Evolutionary conservation across 1,140 invertebrate genomes (phyloP).

Genomic region (Whitmania pigra): DNA sequence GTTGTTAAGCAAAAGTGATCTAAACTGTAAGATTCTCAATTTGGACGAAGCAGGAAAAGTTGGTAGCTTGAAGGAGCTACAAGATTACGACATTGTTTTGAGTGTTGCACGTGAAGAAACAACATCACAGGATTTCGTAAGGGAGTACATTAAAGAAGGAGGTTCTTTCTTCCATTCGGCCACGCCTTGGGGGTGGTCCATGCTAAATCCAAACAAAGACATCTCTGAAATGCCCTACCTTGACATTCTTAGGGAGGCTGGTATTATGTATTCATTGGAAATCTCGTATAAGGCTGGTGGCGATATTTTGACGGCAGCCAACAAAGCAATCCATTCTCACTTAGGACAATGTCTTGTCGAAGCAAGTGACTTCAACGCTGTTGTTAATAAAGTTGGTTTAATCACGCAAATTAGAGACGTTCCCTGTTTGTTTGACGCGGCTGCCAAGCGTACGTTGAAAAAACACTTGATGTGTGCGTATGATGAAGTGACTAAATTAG

Average conservation of each 20-base stretch:
- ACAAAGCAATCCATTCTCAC: not conserved
- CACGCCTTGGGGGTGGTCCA: conserved; percentile 22
- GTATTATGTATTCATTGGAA: conserved; percentile 11
- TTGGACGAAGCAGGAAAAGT: not conserved
- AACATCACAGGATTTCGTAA: not conserved
- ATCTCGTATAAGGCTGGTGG: not conserved
- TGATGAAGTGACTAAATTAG: not conserved
- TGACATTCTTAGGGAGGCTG: conserved; percentile 1
- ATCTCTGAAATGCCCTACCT: conserved; percentile 12
- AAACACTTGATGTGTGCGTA: not conserved
- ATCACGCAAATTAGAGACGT: not conserved
- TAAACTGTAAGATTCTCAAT: too few species aligned
- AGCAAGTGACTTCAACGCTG: too few species aligned
- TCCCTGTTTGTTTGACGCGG: not conserved
- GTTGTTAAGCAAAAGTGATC: not conserved
- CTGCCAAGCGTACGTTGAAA: not conserved
- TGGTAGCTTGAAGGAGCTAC: not conserved
- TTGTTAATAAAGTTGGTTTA: too few species aligned
- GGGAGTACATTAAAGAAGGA: conserved; percentile 11
- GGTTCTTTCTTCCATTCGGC: conserved; percentile 14
- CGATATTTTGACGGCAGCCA: not conserved
- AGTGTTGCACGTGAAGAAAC: not conserved
- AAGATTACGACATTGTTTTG: not conserved
- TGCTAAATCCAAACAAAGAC: conserved; percentile 7
- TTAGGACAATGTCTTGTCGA: not conserved